Percentiles rank a stretch among this genome's conserved stretches.
Conservation (phyloP, 2,888 invertebrate genomes). For the Drepanosiphum platanoidis region DNA sequence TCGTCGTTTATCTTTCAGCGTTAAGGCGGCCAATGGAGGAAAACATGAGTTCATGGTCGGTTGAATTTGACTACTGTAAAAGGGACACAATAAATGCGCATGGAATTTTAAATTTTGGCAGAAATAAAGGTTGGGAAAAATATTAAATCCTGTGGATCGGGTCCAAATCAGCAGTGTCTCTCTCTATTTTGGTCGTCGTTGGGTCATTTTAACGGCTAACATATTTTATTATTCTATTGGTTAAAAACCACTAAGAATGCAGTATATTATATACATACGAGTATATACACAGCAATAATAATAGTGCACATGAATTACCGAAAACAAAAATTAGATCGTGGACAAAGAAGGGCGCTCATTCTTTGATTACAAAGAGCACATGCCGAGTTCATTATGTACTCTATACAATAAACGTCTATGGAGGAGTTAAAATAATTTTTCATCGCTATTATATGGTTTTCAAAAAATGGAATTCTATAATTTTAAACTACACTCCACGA, state of each 20-base stretch:
- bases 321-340: slow-evolving; percentile 46
- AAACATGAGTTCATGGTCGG: slow-evolving; percentile 69
- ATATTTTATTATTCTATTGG: slow-evolving; percentile 24
- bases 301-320: slow-evolving; percentile 31
- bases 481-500: background rate
- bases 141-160: slow-evolving; percentile 40
- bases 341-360: slow-evolving; percentile 27
- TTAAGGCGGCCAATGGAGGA: slow-evolving; percentile 69
- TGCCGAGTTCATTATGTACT: slow-evolving; percentile 29
- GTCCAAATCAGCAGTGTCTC: slow-evolving; percentile 49
- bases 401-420: slow-evolving; percentile 35
- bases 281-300: background rate
- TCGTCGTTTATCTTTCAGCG: slow-evolving; percentile 66
- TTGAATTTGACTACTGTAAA: slow-evolving; percentile 44
- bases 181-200: slow-evolving; percentile 54
- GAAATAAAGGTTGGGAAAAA: slow-evolving; percentile 22
- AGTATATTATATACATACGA: background rate
- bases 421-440: slow-evolving; percentile 22
- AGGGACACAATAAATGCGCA: slow-evolving; percentile 10
- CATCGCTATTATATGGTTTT: background rate
- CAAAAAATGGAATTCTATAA: slow-evolving; percentile 12
- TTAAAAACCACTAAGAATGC: too few relatives aligned
- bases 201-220: slow-evolving; percentile 24
- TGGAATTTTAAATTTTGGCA: slow-evolving; percentile 37
- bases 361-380: slow-evolving; percentile 47